These are phyloP conservation scores for Acrossocheilus fasciatus DNA, from an alignment of 2,797 vertebrate genomes.

Conservation along the genomic window DNA sequence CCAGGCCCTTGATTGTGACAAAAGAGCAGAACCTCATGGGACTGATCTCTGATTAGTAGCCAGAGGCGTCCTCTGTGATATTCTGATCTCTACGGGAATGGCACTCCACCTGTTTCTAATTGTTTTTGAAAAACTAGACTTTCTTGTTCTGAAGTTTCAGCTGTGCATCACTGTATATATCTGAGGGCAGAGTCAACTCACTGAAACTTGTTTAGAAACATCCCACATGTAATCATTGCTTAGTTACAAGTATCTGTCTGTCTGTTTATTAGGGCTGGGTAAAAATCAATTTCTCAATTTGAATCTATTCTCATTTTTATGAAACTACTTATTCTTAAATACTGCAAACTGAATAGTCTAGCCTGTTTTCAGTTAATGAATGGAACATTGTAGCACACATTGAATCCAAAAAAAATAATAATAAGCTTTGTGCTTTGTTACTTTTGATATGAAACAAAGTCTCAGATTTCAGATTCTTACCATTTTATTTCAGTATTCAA, in stretches of 20 bases:
- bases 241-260: not conserved
- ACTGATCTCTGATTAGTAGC: conserved; percentile 1
- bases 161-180: not conserved
- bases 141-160: conserved; percentile 52
- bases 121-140: conserved; percentile 20
- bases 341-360: not conserved
- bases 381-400: not conserved
- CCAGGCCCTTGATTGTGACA: conserved; percentile 8
- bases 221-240: conserved; percentile 27
- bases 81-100: not conserved
- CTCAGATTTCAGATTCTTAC: not conserved
- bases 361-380: not conserved
- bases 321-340: not conserved
- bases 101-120: conserved; percentile 17
- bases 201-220: conserved; percentile 30
- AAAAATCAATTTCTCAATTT: not conserved
- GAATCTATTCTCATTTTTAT: not conserved
- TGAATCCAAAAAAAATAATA: not conserved
- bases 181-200: conserved; percentile 1
- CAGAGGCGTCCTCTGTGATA: not conserved
- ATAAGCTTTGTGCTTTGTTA: not conserved
- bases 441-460: not conserved
- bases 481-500: not conserved
- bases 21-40: not conserved
- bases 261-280: not conserved